A percentile compares a stretch with the other conserved stretches of the same genome.
Conservation (phyloP, 2,888 invertebrate species). For the Clepsis dumicolana region DNA sequence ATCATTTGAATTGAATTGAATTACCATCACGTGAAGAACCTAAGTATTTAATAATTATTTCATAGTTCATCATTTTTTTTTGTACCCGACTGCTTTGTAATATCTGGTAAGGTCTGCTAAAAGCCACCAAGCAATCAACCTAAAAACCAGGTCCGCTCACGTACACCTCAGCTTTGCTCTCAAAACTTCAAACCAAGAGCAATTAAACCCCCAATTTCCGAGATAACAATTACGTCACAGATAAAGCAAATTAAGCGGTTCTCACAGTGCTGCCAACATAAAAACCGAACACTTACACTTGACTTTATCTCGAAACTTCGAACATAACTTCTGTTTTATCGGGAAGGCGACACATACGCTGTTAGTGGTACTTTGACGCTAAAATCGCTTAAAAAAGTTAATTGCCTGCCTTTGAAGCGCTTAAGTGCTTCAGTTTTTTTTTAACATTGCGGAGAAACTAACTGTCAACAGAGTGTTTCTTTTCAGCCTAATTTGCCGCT, state of each 20-base stretch:
- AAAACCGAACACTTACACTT: conserved; percentile 35
- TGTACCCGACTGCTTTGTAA: no score
- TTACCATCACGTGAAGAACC: no score
- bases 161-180: background rate
- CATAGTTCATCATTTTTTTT: no score
- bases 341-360: conserved; percentile 64
- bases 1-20: no score
- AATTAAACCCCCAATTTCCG: conserved; percentile 53
- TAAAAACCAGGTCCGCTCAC: no score
- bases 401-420: conserved; percentile 7
- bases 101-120: no score
- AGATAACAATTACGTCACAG: conserved; percentile 52
- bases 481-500: background rate
- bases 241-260: conserved; percentile 50
- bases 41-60: no score
- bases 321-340: conserved; percentile 62
- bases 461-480: background rate
- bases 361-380: conserved; percentile 65
- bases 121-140: no score
- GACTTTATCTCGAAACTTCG: conserved; percentile 33
- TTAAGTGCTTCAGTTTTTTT: conserved; percentile 14
- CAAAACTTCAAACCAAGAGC: conserved; percentile 36
- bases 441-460: background rate
- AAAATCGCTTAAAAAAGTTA: conserved; percentile 45
- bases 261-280: conserved; percentile 47